A percentile compares a stretch with the other conserved stretches of the same genome.
These are phyloP conservation scores for Drosophila colorata DNA, from an alignment of 2,888 invertebrate species.

Conservation along the genomic window DNA sequence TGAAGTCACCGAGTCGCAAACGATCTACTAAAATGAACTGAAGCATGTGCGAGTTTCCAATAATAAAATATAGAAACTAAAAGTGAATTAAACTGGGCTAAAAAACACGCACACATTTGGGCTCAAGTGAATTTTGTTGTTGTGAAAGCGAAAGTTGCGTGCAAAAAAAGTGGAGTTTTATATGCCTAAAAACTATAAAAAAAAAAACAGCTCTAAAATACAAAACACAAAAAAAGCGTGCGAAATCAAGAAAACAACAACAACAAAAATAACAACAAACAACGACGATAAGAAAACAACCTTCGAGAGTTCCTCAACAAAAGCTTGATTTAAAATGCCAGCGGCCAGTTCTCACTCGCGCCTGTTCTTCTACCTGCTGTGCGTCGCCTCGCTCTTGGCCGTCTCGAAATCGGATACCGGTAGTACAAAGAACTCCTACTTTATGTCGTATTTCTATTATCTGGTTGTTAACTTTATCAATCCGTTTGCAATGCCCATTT, in stretches of 20 bases:
- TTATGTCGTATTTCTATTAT: conserved; percentile 83
- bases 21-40: conserved; percentile 1
- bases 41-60: conserved; percentile 23
- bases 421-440: conserved; percentile 81
- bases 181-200: conserved; percentile 18
- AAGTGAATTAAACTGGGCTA: conserved; percentile 58
- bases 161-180: conserved; percentile 48
- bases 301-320: conserved; percentile 11
- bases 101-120: conserved; percentile 36
- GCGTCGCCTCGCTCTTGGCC: conserved; percentile 80
- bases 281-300: background rate
- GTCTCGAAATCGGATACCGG: conserved; percentile 82
- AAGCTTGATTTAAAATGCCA: conserved; percentile 58
- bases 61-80: conserved; percentile 43
- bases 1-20: conserved; percentile 38
- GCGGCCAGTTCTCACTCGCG: conserved; percentile 78
- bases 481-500: conserved; percentile 82
- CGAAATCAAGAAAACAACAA: conserved; percentile 18
- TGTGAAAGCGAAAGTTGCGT: conserved; percentile 75
- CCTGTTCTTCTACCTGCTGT: conserved; percentile 80
- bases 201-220: conserved; percentile 13
- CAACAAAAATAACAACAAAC: conserved; percentile 1
- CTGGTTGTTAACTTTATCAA: conserved; percentile 81
- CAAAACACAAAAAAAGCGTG: conserved; percentile 38
- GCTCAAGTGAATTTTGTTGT: conserved; percentile 25